A percentile compares a stretch with the other conserved stretches of the same genome.
phyloP scores from a whole-genome alignment of 2,113 vertebrate genomes.

The Mustela lutreola region DNA sequence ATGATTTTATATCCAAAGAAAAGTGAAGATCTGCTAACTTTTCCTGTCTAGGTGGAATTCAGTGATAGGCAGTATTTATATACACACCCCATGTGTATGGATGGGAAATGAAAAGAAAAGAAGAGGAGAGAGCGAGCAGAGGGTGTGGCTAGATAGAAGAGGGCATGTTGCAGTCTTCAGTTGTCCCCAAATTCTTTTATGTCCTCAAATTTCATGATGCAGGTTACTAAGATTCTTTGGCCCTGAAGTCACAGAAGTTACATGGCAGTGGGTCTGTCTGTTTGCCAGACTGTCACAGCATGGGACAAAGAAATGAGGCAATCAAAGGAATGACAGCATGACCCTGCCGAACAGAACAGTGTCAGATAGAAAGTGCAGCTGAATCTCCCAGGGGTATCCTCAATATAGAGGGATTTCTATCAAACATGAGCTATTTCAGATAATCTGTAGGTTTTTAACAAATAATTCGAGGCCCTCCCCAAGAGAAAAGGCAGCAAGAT shows the following conservation, averaged over 20 bases:
- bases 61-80: background rate
- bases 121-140: background rate
- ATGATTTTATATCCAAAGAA: background rate
- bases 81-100: fast-evolving
- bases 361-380: background rate
- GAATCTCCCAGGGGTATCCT: background rate
- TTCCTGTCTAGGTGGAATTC: background rate
- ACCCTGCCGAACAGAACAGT: background rate
- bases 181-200: background rate
- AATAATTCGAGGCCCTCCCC: background rate
- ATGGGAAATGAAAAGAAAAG: background rate
- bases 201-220: background rate
- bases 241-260: background rate
- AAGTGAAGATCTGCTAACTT: background rate
- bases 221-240: background rate
- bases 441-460: background rate
- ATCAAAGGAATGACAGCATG: background rate
- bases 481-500: background rate
- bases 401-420: background rate
- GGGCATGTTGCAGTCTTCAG: too few relatives aligned
- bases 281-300: background rate
- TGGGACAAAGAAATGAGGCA: background rate
- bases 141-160: background rate
- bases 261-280: background rate
- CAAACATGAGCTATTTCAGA: background rate